Conservation (phyloP, 2,113 vertebrate genomes). For the Burhinus bistriatus region DNA sequence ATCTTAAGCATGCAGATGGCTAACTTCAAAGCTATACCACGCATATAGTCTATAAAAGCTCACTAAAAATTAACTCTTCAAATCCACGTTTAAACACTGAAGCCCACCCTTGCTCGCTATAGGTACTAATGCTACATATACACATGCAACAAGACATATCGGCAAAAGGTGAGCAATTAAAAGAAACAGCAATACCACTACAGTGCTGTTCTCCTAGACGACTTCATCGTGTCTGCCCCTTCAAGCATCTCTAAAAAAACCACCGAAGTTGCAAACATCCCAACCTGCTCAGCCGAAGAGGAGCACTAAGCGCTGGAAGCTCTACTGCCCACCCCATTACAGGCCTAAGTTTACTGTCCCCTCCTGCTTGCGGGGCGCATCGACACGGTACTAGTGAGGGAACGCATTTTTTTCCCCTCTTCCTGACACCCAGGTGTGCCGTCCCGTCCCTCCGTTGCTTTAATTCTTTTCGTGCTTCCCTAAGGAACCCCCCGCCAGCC, state of each 20-base stretch:
- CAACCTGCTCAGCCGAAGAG: not conserved
- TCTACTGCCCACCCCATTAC: rapidly evolving
- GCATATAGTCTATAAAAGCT: not conserved
- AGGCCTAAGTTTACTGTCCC: not conserved
- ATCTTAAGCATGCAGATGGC: not conserved
- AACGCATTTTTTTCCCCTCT: not conserved
- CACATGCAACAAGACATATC: rapidly evolving
- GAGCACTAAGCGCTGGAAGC: not conserved
- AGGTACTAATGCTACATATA: rapidly evolving
- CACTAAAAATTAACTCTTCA: not conserved
- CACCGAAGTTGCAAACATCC: rapidly evolving
- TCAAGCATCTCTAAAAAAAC: not conserved
- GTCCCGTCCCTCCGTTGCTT: not conserved
- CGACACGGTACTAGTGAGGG: rapidly evolving
- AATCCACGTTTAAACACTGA: not conserved
- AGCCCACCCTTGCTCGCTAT: not conserved
- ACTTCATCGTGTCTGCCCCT: rapidly evolving
- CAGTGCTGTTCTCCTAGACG: not conserved
- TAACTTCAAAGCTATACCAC: not conserved
- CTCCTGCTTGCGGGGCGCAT: not conserved
- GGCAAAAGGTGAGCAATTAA: not conserved
- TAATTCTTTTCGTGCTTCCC: not conserved
- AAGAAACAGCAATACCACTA: not conserved
- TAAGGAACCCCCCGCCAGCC: too few relatives aligned
- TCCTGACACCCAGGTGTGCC: not conserved